Evolutionary conservation across 2,888 invertebrate genomes (phyloP).

Genomic region (Lasioglossum zephyrum): DNA sequence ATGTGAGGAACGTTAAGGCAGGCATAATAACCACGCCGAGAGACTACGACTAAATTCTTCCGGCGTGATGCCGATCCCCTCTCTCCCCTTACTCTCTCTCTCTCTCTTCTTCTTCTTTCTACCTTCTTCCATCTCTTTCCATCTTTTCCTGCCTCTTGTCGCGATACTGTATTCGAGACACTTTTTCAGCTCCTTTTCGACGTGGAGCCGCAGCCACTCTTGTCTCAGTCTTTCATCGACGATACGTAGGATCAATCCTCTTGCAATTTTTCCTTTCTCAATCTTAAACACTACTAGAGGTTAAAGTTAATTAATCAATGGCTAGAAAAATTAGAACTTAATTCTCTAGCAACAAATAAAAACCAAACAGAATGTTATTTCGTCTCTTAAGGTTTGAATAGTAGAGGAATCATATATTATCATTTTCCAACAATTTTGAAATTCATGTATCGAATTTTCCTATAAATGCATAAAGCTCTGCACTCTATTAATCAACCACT

Average conservation of each 20-base stretch:
- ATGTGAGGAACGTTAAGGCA: conserved; percentile 73
- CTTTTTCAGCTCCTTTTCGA: conserved; percentile 34
- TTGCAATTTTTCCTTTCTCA: neutral
- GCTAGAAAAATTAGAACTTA: too few relatives aligned
- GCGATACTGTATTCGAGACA: neutral
- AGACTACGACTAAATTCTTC: conserved; percentile 71
- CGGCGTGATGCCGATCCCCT: conserved; percentile 48
- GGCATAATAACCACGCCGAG: conserved; percentile 69
- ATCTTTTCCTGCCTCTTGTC: neutral
- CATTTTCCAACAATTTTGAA: too few relatives aligned
- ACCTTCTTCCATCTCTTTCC: neutral
- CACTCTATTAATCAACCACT: too few relatives aligned
- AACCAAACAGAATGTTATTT: too few relatives aligned
- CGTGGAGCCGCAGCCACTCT: conserved; percentile 1
- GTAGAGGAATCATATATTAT: too few relatives aligned
- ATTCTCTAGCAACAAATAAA: too few relatives aligned
- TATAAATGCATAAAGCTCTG: too few relatives aligned
- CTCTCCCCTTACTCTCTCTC: neutral
- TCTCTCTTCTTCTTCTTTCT: neutral
- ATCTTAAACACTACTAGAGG: neutral
- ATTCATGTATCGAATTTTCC: too few relatives aligned
- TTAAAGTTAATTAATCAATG: too few relatives aligned
- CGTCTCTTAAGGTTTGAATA: too few relatives aligned
- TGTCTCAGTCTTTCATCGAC: neutral
- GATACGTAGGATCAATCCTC: neutral